Conservation (phyloP, 2,797 vertebrate species). For the Moxostoma hubbsi region DNA sequence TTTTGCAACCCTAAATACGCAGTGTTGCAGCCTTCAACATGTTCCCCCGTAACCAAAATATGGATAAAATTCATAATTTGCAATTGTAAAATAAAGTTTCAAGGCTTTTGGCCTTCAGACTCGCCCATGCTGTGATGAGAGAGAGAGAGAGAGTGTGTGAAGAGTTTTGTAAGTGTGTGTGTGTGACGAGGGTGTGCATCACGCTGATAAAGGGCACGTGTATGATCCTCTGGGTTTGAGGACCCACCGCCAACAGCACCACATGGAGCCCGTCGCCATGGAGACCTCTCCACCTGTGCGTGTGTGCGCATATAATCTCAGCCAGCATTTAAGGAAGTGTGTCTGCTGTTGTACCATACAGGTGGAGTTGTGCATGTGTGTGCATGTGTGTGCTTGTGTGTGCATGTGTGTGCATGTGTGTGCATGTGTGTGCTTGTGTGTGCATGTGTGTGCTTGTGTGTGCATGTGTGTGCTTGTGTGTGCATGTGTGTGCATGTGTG, state of each 20-base stretch:
- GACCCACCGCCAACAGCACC: not conserved
- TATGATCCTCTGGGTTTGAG: slow-evolving; percentile 20
- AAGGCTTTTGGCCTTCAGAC: not conserved
- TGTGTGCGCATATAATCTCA: slow-evolving; percentile 13
- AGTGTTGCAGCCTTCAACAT: no score
- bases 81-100: no score
- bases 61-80: no score
- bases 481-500: not conserved
- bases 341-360: no score
- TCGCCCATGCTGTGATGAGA: not conserved
- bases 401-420: no score
- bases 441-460: no score
- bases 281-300: slow-evolving; percentile 24
- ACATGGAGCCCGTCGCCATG: slow-evolving; percentile 32
- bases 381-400: not conserved
- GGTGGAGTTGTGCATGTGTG: not conserved
- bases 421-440: not conserved
- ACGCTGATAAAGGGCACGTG: slow-evolving; percentile 31
- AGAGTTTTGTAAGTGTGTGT: slow-evolving; percentile 33
- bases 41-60: no score
- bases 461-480: no score
- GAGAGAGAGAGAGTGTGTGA: not conserved
- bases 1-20: no score
- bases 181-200: not conserved
- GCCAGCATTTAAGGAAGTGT: not conserved